Evolutionary conservation across 2,888 invertebrate species (phyloP).

Genomic region (Metalampra italica): DNA sequence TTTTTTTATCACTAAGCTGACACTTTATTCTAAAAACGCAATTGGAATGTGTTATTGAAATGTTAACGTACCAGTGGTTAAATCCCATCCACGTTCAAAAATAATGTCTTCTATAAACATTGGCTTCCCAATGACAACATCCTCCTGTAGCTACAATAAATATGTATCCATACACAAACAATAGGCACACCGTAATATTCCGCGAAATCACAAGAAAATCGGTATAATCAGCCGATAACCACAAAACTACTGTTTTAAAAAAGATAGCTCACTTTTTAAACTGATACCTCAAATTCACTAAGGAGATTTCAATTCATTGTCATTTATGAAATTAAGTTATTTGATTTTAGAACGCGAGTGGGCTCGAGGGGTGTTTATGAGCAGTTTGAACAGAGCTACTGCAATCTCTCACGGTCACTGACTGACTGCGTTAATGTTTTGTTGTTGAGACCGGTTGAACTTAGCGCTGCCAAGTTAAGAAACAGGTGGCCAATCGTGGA

Average conservation of each 20-base stretch:
- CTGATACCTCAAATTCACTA: background rate
- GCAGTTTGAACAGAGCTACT: constrained; percentile 28
- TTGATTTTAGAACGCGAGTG: constrained; percentile 35
- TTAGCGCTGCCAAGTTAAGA: constrained; percentile 6
- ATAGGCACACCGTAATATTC: constrained; percentile 51
- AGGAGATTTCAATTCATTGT: constrained; percentile 25
- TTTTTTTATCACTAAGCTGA: no score
- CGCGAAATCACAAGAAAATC: constrained; percentile 47
- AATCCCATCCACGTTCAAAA: constrained; percentile 67
- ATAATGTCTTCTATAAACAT: constrained; percentile 40
- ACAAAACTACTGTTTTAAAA: constrained; percentile 9
- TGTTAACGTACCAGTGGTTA: constrained; percentile 53
- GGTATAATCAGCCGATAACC: background rate
- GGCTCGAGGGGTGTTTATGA: constrained; percentile 43
- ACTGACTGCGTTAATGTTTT: constrained; percentile 32
- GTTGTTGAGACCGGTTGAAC: constrained; percentile 24
- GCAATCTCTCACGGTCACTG: constrained; percentile 39
- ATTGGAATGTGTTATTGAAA: background rate
- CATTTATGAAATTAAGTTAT: constrained; percentile 39
- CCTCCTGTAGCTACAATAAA: constrained; percentile 58
- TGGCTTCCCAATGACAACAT: constrained; percentile 52
- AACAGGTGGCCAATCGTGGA: background rate
- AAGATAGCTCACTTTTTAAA: background rate
- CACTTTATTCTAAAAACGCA: no score
- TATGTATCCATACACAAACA: constrained; percentile 56